A percentile compares a stretch with the other conserved stretches of the same genome.
Evolutionary conservation across 2,113 vertebrate species (phyloP).

Genomic region (Ailurus styani): DNA sequence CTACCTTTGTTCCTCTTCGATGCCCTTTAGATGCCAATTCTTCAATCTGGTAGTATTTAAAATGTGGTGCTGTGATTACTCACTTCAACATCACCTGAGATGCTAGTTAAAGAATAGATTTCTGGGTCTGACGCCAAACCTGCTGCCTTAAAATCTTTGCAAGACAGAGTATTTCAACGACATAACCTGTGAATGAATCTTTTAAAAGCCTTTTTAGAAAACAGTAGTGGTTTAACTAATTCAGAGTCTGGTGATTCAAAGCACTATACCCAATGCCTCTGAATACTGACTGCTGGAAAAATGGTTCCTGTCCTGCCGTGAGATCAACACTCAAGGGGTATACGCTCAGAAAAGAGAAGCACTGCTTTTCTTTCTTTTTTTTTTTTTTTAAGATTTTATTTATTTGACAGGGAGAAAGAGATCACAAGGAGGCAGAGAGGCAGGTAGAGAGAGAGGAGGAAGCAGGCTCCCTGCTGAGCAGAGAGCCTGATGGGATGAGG

Average conservation of each 20-base stretch:
- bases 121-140: neutral
- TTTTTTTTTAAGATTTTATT: too few relatives aligned
- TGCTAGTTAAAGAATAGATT: neutral
- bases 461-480: too few relatives aligned
- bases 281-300: neutral
- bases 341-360: neutral
- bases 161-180: neutral
- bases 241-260: neutral
- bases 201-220: neutral
- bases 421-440: too few relatives aligned
- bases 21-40: neutral
- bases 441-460: too few relatives aligned
- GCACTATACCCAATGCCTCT: neutral
- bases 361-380: neutral
- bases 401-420: too few relatives aligned
- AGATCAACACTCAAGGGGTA: neutral
- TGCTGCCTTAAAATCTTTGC: neutral
- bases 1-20: neutral
- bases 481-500: too few relatives aligned
- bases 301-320: too few relatives aligned
- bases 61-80: neutral
- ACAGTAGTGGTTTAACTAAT: neutral
- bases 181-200: neutral
- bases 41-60: neutral
- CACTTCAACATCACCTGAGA: neutral